These are phyloP conservation scores for Helicolenus hilgendorfi DNA, from an alignment of 2,797 vertebrate species.

Conservation along the genomic window DNA sequence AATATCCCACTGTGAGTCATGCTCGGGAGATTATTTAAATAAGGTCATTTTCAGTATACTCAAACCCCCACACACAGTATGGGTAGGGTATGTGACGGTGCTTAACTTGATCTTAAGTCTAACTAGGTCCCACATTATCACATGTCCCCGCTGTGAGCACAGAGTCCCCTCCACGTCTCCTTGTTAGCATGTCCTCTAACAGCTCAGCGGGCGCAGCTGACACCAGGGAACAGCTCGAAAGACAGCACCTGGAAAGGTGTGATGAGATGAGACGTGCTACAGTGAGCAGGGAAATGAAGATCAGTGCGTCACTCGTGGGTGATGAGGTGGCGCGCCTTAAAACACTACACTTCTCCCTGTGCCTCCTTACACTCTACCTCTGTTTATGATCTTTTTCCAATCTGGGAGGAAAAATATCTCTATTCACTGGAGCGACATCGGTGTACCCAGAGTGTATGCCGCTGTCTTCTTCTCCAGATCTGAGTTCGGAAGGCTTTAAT, in stretches of 20 bases:
- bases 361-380: slow-evolving; percentile 26
- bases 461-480: slow-evolving; percentile 36
- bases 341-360: slow-evolving; percentile 60
- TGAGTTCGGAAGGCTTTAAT: slow-evolving; percentile 42
- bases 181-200: slow-evolving; percentile 86
- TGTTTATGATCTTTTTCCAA: slow-evolving; percentile 71
- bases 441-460: slow-evolving; percentile 50
- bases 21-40: not conserved
- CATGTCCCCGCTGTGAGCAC: slow-evolving; percentile 44
- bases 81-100: not conserved
- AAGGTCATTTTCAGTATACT: not conserved
- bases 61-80: not conserved
- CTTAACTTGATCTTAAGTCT: slow-evolving; percentile 20
- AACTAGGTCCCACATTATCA: slow-evolving; percentile 38
- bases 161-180: slow-evolving; percentile 67
- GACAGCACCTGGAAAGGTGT: slow-evolving; percentile 81
- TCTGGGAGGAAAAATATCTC: not conserved
- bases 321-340: slow-evolving; percentile 73
- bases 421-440: slow-evolving; percentile 58
- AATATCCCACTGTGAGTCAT: not conserved
- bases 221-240: slow-evolving; percentile 62
- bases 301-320: slow-evolving; percentile 73
- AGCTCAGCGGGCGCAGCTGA: slow-evolving; percentile 56
- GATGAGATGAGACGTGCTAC: slow-evolving; percentile 87
- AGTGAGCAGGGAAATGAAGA: slow-evolving; percentile 89